Evolutionary conservation across 2,797 vertebrate genomes (phyloP).

Genomic region (Glossophaga mutica): DNA sequence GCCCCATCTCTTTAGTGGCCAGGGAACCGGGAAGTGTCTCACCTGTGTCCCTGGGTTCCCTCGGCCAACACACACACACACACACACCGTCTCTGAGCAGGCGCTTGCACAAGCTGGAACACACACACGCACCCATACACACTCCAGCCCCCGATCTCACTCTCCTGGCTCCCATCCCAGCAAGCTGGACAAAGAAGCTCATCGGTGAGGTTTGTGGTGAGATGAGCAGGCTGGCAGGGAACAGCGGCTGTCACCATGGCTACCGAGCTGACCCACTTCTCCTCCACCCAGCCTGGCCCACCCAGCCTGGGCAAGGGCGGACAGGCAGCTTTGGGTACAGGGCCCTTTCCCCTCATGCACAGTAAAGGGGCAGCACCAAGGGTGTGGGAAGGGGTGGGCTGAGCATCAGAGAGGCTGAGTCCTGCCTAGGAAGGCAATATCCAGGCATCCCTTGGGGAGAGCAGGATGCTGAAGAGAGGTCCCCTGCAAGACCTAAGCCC

Average conservation of each 20-base stretch:
- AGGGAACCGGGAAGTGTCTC: not conserved
- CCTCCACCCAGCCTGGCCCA: constrained; percentile 70
- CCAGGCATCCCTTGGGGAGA: not conserved
- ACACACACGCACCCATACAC: not conserved
- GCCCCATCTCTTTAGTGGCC: not conserved
- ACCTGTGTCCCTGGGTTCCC: not conserved
- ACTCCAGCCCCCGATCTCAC: not conserved
- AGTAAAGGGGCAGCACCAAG: not conserved
- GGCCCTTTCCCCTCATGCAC: not conserved
- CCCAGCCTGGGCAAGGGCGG: constrained; percentile 42
- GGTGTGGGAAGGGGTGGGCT: not conserved
- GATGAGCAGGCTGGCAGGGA: constrained; percentile 67
- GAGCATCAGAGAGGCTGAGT: not conserved
- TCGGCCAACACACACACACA: not conserved
- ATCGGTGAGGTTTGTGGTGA: constrained; percentile 54
- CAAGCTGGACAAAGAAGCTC: constrained; percentile 55
- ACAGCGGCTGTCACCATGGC: constrained; percentile 84
- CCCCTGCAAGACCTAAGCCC: not conserved
- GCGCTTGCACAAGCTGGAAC: constrained; percentile 46
- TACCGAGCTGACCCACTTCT: constrained; percentile 87
- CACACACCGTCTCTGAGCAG: not conserved
- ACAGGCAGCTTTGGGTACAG: constrained; percentile 28
- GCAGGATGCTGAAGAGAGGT: not conserved
- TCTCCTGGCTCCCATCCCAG: constrained; percentile 22
- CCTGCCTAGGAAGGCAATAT: not conserved